A percentile compares a stretch with the other conserved stretches of the same genome.
Conservation (phyloP, 2,797 vertebrate genomes). For the Lophius americanus region DNA sequence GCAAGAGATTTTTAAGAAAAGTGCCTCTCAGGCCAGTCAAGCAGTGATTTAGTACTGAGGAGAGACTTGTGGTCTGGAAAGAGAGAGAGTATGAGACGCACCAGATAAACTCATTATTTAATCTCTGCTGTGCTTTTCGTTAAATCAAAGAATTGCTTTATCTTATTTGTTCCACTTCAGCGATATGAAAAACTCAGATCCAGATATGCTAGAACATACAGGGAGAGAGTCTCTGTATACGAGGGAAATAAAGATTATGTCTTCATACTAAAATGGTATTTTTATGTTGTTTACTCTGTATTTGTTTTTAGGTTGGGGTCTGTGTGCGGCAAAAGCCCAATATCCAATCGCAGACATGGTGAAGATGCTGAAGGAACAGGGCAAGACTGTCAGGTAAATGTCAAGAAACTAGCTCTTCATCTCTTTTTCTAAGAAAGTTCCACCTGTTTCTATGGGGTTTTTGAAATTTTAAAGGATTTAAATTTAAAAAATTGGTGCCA, state of each 20-base stretch:
- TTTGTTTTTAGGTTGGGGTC: conserved; percentile 80
- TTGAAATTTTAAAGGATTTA: no score
- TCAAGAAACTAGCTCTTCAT: background rate
- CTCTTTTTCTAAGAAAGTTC: background rate
- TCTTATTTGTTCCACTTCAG: no score
- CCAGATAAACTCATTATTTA: conserved; percentile 32
- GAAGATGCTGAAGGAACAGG: conserved; percentile 85
- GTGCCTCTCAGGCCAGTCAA: conserved; percentile 40
- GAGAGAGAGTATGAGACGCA: conserved; percentile 10
- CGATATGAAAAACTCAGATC: no score
- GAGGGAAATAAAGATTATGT: background rate
- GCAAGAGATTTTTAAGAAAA: conserved; percentile 48
- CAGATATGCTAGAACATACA: no score
- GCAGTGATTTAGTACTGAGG: conserved; percentile 48
- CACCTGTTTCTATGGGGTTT: background rate
- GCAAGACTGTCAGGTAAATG: conserved; percentile 81
- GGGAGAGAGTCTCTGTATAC: no score
- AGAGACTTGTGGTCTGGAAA: conserved; percentile 53
- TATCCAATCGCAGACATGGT: conserved; percentile 88
- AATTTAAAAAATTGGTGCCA: no score
- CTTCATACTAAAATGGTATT: background rate
- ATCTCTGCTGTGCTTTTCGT: conserved; percentile 18
- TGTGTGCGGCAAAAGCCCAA: conserved; percentile 87
- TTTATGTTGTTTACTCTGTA: background rate
- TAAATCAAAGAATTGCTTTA: background rate